These are phyloP conservation scores for Capreolus pygargus DNA, from an alignment of 2,113 vertebrate species.

Conservation along the genomic window DNA sequence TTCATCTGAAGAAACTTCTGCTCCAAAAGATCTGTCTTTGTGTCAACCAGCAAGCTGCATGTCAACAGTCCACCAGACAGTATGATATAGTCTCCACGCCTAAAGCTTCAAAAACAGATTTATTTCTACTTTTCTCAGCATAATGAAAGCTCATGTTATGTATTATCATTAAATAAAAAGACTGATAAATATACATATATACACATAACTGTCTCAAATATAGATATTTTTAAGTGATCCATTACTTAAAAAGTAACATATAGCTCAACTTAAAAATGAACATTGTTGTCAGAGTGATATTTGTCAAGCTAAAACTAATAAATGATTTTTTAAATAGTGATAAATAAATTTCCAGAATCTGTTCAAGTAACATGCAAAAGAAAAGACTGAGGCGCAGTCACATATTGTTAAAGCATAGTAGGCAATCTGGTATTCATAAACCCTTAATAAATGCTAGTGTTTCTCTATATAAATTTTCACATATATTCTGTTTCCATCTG, in stretches of 20 bases:
- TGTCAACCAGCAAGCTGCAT: not conserved
- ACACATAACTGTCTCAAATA: not conserved
- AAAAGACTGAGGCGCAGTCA: not conserved
- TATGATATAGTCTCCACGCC: not conserved
- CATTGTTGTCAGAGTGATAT: not conserved
- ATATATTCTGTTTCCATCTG: not conserved
- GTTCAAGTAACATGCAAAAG: not conserved
- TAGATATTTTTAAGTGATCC: not conserved
- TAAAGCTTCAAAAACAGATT: not conserved
- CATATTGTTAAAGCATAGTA: not conserved
- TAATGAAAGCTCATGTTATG: not conserved
- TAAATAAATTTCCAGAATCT: not conserved
- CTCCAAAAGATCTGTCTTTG: not conserved
- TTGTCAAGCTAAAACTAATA: not conserved
- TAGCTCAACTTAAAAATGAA: not conserved
- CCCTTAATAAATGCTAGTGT: not conserved
- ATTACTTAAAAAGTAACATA: not conserved
- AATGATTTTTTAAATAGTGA: not conserved
- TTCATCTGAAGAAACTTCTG: not conserved
- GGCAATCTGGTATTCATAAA: not conserved
- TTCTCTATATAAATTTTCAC: not conserved
- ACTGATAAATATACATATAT: not conserved
- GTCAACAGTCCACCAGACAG: not conserved
- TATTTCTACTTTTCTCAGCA: not conserved
- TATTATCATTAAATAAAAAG: not conserved